phyloP scores from a whole-genome alignment of 2,113 vertebrate genomes.

The mouse (Mus musculus) region GRCm39 chr7:10126501-10127000 shows the following conservation, averaged over 20 bases:
- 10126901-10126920: too few relatives aligned
- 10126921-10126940: neutral
- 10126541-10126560: neutral
- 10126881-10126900: neutral
- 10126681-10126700: neutral
- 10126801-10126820: neutral
- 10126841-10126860: neutral
- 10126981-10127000: fast-evolving
- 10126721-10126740: fast-evolving
- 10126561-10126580: neutral
- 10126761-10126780: too few relatives aligned
- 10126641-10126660: neutral
- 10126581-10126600: neutral
- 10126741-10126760: neutral
- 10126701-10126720: neutral
- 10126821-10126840: neutral
- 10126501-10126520: neutral
- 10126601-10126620: too few relatives aligned
- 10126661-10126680: neutral
- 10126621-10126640: too few relatives aligned
- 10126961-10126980: too few relatives aligned
- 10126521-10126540: neutral
- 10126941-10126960: neutral
- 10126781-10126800: neutral
- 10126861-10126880: neutral